Evolutionary conservation across 1,140 invertebrate species (phyloP).

Genomic region (Drosophila aff.): DNA sequence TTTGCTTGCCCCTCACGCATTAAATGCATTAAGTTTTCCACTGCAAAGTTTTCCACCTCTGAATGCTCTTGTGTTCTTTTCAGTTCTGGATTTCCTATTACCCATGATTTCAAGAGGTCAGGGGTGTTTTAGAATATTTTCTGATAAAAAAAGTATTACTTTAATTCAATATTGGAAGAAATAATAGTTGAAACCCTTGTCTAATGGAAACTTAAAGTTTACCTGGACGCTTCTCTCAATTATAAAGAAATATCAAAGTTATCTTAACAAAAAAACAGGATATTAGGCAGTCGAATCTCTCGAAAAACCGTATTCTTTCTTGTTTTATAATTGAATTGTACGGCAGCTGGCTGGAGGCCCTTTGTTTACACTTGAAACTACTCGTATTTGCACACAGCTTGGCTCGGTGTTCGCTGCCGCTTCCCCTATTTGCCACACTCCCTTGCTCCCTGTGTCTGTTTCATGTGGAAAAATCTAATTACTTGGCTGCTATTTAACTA

Average conservation of each 20-base stretch:
- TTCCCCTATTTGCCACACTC: slow-evolving; percentile 3
- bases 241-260: neutral
- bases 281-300: neutral
- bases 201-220: too few relatives aligned
- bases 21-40: slow-evolving; percentile 76
- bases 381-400: slow-evolving; percentile 59
- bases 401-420: slow-evolving; percentile 6
- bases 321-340: slow-evolving; percentile 80
- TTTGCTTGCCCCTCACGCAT: slow-evolving; percentile 79
- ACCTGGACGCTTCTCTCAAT: too few relatives aligned
- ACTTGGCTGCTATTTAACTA: slow-evolving; percentile 77
- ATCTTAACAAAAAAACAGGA: neutral
- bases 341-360: slow-evolving; percentile 43
- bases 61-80: slow-evolving; percentile 21
- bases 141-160: neutral
- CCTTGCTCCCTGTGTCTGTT: slow-evolving; percentile 18
- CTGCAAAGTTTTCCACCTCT: slow-evolving; percentile 40
- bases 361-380: slow-evolving; percentile 79
- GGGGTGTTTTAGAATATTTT: neutral
- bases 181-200: too few relatives aligned
- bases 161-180: neutral
- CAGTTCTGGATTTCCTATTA: slow-evolving; percentile 15
- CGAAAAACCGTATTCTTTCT: neutral
- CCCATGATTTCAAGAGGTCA: neutral
- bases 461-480: slow-evolving; percentile 82